Conservation (phyloP, 2,797 vertebrate genomes). For the Spheniscus humboldti region DNA sequence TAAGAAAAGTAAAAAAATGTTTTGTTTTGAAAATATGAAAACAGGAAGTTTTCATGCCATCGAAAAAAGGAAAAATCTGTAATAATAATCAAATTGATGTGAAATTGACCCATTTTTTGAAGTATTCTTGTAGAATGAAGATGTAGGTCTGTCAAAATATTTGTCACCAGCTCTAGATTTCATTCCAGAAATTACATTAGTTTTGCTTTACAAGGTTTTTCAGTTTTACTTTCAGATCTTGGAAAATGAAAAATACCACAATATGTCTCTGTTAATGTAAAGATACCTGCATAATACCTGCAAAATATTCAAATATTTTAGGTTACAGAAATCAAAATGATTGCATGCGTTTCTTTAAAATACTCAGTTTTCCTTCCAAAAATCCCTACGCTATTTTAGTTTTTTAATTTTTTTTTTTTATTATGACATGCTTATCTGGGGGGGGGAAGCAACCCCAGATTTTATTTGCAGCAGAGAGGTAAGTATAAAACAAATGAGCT, state of each 20-base stretch:
- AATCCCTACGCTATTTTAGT: neutral
- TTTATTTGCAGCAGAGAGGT: neutral
- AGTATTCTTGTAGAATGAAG: neutral
- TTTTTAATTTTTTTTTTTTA: neutral
- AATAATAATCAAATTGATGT: neutral
- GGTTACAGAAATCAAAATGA: neutral
- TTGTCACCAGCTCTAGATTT: neutral
- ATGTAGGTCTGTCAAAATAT: constrained; percentile 25
- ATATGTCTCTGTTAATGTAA: neutral
- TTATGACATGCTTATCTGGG: neutral
- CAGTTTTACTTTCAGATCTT: neutral
- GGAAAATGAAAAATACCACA: neutral
- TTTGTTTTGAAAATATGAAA: neutral
- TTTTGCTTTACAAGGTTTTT: neutral
- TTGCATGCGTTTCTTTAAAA: neutral
- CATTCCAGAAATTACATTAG: neutral
- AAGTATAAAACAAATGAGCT: neutral
- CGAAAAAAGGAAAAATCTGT: neutral
- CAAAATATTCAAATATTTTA: neutral
- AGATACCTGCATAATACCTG: neutral
- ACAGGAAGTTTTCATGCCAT: fast-evolving
- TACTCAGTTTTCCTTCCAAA: neutral
- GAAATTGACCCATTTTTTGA: neutral
- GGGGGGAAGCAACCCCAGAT: neutral
- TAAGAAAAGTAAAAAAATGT: neutral